Conservation (phyloP, 2,113 vertebrate genomes). For the Hippocampus mohnikei region DNA sequence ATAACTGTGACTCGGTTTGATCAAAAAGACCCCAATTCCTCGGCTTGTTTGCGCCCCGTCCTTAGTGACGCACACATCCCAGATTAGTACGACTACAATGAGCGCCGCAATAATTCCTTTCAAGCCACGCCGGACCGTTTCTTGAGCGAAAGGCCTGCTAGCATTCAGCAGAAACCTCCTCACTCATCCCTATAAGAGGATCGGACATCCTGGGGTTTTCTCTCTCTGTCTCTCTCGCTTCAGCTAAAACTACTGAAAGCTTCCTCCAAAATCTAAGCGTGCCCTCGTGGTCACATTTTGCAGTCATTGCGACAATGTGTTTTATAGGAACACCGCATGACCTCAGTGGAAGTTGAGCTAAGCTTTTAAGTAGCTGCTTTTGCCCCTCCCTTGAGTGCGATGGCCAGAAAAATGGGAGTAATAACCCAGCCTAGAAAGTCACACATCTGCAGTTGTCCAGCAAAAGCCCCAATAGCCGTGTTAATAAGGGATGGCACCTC, state of each 20-base stretch:
- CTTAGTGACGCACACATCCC: constrained; percentile 26
- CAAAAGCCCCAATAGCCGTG: constrained; percentile 7
- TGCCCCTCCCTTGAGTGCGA: constrained; percentile 7
- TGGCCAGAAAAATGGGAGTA: constrained; percentile 22
- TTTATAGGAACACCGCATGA: constrained; percentile 37
- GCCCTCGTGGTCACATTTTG: constrained; percentile 45
- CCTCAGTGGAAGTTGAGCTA: constrained; percentile 37
- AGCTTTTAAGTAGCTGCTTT: constrained; percentile 44
- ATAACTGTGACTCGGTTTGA: constrained; percentile 5
- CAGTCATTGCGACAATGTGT: constrained; percentile 34
- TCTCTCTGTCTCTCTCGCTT: constrained; percentile 41
- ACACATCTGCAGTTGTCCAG: constrained; percentile 7
- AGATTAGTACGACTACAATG: constrained; percentile 35
- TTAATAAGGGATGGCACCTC: constrained; percentile 20
- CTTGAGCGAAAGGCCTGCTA: constrained; percentile 43
- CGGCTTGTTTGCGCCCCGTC: constrained; percentile 17
- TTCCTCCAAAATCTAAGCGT: constrained; percentile 41
- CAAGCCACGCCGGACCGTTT: constrained; percentile 19
- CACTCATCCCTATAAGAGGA: constrained; percentile 66
- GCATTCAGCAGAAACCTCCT: constrained; percentile 49
- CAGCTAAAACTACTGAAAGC: constrained; percentile 47
- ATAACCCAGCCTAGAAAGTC: constrained; percentile 25
- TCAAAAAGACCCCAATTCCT: constrained; percentile 15
- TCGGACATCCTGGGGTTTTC: constrained; percentile 67
- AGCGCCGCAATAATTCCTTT: constrained; percentile 31